phyloP scores from a whole-genome alignment of 2,113 vertebrate genomes.

The Penelope pileata region DNA sequence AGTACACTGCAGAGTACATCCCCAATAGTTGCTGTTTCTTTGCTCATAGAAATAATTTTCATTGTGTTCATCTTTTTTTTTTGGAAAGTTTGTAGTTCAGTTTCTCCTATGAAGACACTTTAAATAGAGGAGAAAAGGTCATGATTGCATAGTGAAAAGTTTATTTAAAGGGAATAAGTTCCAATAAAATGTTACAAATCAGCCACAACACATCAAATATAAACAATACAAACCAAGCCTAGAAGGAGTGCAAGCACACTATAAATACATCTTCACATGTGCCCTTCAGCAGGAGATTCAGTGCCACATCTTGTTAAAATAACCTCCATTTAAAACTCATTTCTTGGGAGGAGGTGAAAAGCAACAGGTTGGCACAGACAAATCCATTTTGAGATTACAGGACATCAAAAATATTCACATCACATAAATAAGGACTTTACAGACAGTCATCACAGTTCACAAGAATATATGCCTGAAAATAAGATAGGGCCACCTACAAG shows the following conservation, averaged over 20 bases:
- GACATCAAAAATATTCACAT: background rate
- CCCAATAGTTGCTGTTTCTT: background rate
- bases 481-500: background rate
- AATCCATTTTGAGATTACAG: constrained; percentile 40
- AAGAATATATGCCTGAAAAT: background rate
- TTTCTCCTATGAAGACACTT: background rate
- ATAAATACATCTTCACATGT: constrained; percentile 32
- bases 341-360: constrained; percentile 37
- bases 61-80: background rate
- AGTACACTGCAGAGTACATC: background rate
- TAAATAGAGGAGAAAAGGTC: constrained; percentile 19
- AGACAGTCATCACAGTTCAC: background rate
- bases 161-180: constrained; percentile 76
- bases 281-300: constrained; percentile 51
- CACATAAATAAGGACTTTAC: background rate
- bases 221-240: constrained; percentile 63
- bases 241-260: constrained; percentile 56
- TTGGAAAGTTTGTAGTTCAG: background rate
- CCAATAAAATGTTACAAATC: constrained; percentile 72
- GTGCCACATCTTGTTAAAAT: constrained; percentile 29
- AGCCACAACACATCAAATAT: constrained; percentile 64
- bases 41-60: background rate
- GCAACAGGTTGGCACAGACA: background rate
- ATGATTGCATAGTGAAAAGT: constrained; percentile 77
- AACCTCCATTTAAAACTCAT: constrained; percentile 16